Evolutionary conservation across 2,797 vertebrate species (phyloP).

Genomic region (Graptemys geographica): DNA sequence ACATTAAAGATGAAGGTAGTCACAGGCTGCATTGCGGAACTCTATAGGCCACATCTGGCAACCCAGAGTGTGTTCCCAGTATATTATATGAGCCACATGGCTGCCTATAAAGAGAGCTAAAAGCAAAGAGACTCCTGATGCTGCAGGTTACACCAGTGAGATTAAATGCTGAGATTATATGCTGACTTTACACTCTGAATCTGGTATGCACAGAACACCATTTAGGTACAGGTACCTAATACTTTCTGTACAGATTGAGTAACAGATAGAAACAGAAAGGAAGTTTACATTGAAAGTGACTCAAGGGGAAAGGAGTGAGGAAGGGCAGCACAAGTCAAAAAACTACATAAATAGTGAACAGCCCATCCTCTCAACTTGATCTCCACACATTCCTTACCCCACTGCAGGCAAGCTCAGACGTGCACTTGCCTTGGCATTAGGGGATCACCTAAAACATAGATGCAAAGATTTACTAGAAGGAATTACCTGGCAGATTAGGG

Average conservation of each 20-base stretch:
- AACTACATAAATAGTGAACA: not conserved
- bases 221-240: not conserved
- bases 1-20: constrained; percentile 44
- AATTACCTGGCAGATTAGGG: not conserved
- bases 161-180: too few relatives aligned
- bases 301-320: not conserved
- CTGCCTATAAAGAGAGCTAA: not conserved
- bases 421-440: not conserved
- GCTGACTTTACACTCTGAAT: not conserved
- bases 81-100: not conserved
- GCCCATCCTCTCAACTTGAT: not conserved
- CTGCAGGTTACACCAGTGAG: not conserved
- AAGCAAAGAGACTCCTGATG: not conserved
- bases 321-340: not conserved
- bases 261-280: not conserved
- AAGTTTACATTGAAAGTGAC: not conserved
- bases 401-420: not conserved
- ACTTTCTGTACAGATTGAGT: not conserved
- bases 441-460: fast-evolving
- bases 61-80: not conserved
- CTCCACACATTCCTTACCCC: not conserved
- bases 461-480: not conserved
- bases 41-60: not conserved
- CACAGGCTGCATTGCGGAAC: constrained; percentile 35
- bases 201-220: not conserved